Evolutionary conservation across 1,140 invertebrate genomes (phyloP).

Genomic region (Drosophila bocqueti): DNA sequence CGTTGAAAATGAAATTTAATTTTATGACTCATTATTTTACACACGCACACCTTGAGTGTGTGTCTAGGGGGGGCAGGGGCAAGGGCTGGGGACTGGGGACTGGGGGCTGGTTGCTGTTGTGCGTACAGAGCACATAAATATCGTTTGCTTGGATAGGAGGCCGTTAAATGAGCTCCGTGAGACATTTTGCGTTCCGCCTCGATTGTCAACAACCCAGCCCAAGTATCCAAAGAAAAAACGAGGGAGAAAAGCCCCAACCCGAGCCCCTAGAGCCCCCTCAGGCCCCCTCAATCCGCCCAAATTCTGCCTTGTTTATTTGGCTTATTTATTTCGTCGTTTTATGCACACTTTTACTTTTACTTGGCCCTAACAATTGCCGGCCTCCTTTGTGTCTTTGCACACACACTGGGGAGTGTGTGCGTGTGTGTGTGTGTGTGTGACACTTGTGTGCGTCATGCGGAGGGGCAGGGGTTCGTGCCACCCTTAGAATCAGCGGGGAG

Average conservation of each 20-base stretch:
- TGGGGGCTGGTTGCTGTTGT: background rate
- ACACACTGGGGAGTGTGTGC: conserved; percentile 15
- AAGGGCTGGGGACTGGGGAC: no score
- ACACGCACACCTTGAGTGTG: conserved; percentile 30
- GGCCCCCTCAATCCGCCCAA: background rate
- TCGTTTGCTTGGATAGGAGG: conserved; percentile 40
- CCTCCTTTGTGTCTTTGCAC: conserved; percentile 20
- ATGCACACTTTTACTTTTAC: conserved; percentile 72
- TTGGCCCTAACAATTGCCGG: conserved; percentile 63
- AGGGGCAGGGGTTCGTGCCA: background rate
- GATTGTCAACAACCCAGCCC: conserved; percentile 41
- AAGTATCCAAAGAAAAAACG: background rate
- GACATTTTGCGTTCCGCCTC: conserved; percentile 47
- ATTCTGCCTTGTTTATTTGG: conserved; percentile 60
- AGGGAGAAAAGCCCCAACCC: background rate
- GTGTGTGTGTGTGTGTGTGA: conserved; percentile 29
- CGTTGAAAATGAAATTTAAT: conserved; percentile 66
- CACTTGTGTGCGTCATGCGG: conserved; percentile 30
- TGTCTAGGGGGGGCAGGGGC: no score
- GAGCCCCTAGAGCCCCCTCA: background rate
- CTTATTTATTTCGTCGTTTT: conserved; percentile 74
- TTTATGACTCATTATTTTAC: conserved; percentile 77
- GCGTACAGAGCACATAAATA: conserved; percentile 44
- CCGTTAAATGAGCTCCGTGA: conserved; percentile 73
- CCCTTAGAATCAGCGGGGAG: conserved; percentile 28